Conservation (phyloP, 1,140 invertebrate species). For the Tachypleus tridentatus region DNA sequence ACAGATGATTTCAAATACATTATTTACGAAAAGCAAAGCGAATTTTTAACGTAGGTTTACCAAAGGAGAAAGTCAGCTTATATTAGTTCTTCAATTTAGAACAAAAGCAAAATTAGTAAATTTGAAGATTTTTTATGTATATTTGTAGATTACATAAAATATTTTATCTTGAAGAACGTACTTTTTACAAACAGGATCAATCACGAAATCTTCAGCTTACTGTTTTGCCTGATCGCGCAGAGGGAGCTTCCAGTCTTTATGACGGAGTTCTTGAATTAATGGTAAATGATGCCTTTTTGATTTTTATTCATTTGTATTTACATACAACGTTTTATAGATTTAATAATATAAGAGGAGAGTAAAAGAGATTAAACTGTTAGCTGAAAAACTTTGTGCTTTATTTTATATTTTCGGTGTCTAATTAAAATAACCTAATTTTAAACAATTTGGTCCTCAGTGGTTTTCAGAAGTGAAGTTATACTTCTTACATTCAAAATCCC, state of each 20-base stretch:
- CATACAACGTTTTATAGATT: not conserved
- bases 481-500: too few relatives aligned
- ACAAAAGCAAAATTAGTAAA: conserved; percentile 5
- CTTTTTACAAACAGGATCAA: conserved; percentile 9
- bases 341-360: not conserved
- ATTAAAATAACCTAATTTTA: not conserved
- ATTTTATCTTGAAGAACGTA: not conserved
- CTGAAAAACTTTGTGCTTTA: not conserved
- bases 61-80: not conserved
- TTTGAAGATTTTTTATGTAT: not conserved
- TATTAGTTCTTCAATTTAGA: conserved; percentile 12
- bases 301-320: not conserved
- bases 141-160: not conserved
- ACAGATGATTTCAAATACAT: too few relatives aligned
- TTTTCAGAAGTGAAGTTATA: not conserved
- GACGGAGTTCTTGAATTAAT: conserved; percentile 45
- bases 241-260: conserved; percentile 40
- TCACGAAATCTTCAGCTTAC: conserved; percentile 33
- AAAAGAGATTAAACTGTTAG: not conserved
- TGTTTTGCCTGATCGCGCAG: conserved; percentile 50
- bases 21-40: not conserved
- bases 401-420: not conserved
- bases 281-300: conserved; percentile 21
- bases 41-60: not conserved
- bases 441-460: not conserved